A percentile compares a stretch with the other conserved stretches of the same genome.
phyloP scores from a whole-genome alignment of 2,888 invertebrate genomes.

The Lasioglossum vierecki region DNA sequence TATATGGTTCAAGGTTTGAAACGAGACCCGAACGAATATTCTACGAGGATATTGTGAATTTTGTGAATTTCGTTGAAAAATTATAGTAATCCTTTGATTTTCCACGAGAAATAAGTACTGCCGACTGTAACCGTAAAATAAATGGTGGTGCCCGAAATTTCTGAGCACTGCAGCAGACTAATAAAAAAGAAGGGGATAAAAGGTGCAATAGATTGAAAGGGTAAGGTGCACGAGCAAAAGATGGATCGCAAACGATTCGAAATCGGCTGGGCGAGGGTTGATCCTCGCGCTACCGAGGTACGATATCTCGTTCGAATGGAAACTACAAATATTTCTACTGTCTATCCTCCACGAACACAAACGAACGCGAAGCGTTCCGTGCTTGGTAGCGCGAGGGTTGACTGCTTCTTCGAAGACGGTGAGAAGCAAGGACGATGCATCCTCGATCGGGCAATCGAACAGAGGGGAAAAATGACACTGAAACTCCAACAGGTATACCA shows the following conservation, averaged over 20 bases:
- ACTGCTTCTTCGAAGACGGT: neutral
- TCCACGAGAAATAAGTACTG: neutral
- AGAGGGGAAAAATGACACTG: neutral
- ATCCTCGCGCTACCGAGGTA: neutral
- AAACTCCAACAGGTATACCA: conserved; percentile 85
- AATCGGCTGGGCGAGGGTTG: conserved; percentile 3
- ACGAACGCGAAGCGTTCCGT: neutral
- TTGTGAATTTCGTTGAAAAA: neutral
- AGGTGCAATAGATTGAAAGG: neutral
- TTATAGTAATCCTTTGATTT: neutral
- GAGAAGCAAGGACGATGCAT: neutral
- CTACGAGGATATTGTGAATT: neutral
- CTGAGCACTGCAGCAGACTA: neutral
- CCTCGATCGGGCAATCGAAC: neutral
- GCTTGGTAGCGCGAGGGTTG: conserved; percentile 1
- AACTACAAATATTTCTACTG: neutral
- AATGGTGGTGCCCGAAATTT: neutral
- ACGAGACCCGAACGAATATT: neutral
- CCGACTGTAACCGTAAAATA: neutral
- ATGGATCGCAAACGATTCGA: neutral
- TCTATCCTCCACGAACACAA: neutral
- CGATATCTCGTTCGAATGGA: neutral
- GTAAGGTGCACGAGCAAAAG: neutral
- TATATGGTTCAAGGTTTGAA: neutral
- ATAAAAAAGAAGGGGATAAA: neutral